These are phyloP conservation scores for Luperina testacea DNA, from an alignment of 2,888 invertebrate genomes.

Conservation along the genomic window DNA sequence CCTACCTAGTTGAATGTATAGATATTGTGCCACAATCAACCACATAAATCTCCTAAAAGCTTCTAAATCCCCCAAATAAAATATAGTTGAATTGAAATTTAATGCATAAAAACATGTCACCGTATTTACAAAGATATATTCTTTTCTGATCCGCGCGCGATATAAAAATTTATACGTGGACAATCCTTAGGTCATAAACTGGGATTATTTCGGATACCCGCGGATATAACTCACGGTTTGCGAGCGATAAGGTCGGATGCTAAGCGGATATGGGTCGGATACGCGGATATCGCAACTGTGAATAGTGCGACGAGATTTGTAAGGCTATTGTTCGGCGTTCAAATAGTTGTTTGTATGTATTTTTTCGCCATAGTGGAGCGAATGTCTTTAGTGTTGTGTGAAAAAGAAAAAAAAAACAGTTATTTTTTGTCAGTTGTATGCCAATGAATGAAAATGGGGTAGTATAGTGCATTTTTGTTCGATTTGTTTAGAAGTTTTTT, in stretches of 20 bases:
- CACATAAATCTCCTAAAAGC: constrained; percentile 26
- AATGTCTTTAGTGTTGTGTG: neutral
- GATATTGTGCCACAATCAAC: neutral
- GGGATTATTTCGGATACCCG: constrained; percentile 73
- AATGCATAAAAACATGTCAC: constrained; percentile 69
- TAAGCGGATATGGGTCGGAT: constrained; percentile 64
- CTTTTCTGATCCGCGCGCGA: constrained; percentile 75
- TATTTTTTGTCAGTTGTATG: neutral
- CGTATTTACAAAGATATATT: constrained; percentile 68
- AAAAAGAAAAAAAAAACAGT: neutral
- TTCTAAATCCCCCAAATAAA: constrained; percentile 29
- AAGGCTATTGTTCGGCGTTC: constrained; percentile 59
- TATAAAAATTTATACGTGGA: constrained; percentile 84
- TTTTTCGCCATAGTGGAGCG: constrained; percentile 4
- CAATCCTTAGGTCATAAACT: constrained; percentile 80
- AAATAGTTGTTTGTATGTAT: constrained; percentile 41
- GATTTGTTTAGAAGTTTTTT: neutral
- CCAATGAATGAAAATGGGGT: neutral
- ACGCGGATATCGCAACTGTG: constrained; percentile 63
- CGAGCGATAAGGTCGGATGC: constrained; percentile 66
- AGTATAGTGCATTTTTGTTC: neutral
- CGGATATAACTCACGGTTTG: constrained; percentile 71
- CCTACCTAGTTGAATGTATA: neutral
- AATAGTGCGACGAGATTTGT: constrained; percentile 66
- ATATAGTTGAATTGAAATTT: constrained; percentile 59